phyloP scores from a whole-genome alignment of 2,888 invertebrate genomes.

The Drosophila paucipuncta region DNA sequence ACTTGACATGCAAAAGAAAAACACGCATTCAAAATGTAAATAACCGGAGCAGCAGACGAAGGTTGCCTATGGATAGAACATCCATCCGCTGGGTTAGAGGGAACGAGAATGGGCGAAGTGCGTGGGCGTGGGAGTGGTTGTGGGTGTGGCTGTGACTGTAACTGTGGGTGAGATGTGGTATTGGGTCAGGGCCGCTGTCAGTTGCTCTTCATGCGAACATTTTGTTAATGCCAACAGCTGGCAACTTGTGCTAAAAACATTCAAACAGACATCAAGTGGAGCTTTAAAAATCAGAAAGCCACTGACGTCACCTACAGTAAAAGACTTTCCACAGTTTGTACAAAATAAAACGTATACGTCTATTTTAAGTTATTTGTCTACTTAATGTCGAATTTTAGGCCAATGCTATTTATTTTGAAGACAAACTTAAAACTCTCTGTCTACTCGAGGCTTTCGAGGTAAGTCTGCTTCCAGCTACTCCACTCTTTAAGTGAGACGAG shows the following conservation, averaged over 20 bases:
- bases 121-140: background rate
- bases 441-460: background rate
- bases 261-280: background rate
- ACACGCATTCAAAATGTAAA: constrained; percentile 66
- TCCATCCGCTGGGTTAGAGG: background rate
- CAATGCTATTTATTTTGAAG: background rate
- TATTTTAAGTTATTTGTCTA: background rate
- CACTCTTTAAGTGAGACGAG: background rate
- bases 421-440: background rate
- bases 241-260: background rate
- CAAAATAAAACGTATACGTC: background rate
- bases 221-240: constrained; percentile 9
- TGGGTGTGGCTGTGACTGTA: background rate
- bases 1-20: constrained; percentile 53
- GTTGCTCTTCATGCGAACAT: constrained; percentile 37
- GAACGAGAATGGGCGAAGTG: background rate
- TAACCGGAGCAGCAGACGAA: constrained; percentile 34
- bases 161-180: background rate
- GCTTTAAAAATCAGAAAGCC: background rate
- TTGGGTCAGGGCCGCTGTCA: constrained; percentile 39
- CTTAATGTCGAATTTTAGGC: background rate
- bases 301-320: background rate
- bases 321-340: background rate
- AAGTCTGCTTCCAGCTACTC: background rate
- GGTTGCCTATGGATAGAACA: constrained; percentile 10